Base-by-base conservation (phyloP, 2,888 invertebrate genomes). In the Morinoia aosen region DNA sequence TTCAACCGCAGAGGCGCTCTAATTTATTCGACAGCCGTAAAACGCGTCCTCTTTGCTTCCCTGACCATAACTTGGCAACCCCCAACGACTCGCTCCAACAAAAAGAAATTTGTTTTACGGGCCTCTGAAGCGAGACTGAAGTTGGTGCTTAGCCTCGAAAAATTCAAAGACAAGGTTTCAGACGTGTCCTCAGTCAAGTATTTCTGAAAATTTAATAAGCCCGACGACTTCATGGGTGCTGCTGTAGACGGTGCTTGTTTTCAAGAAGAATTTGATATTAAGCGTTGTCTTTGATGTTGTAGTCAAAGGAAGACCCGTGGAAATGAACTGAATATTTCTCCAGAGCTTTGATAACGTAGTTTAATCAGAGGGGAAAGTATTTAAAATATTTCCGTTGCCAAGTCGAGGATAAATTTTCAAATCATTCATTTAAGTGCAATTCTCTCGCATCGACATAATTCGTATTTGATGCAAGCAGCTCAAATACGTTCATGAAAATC, bases 51-150 rank as follows among this genome's bases (percentile, higher is more conserved):
- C 56, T 57, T 93, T 57, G 93, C 93, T 57, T 57, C 58, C 93
- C 57, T 93, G 57, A 93, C 93, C 93, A 93, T 93, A 93, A 93
- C 93, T 93, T 93, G 57, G 48, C 56, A 93, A 93, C 93, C 93
- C n/a, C 57, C 48, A 93, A 57, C 48, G 93, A 57, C 93, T 93
- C 93, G 93, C 57, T 39, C 48, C 57, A 58, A 93, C 40, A 90
- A 90, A 93, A 33, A 93, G 57, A 57, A 93, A 93, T 57, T 93
- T 93, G 93, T 93, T 93, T 93, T 93, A 93, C 10, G 93, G 14
- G 58, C 57, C 8, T 39, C 57, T 33, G 93, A 93, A 57, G 57
- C 93, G 93, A 57, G 57, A 33, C 93, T 93, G 48, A 57, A 93
- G 93, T 93, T 57, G 93, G 56, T 93, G 56, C 57, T 56, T 57